Base-by-base conservation (phyloP, 2,797 vertebrate genomes). In the Gastrophryne carolinensis region DNA sequence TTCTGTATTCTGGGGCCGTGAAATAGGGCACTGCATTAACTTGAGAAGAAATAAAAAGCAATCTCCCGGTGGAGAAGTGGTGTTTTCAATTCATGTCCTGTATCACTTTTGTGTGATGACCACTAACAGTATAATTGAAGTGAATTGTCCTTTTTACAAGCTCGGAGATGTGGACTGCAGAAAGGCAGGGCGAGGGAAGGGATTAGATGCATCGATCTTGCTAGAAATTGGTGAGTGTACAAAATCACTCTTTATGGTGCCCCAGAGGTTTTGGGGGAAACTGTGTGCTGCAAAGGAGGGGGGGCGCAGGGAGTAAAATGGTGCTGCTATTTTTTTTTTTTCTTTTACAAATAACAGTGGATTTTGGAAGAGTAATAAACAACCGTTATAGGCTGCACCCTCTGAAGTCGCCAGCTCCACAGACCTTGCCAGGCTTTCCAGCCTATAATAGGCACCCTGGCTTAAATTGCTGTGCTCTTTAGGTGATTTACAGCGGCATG, bases 1-100 rank as follows among this genome's bases (percentile, higher is more conserved):
- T 81, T 79, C 80, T 80, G n/a, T 81, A 79, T 81, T 80, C 70
- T 3, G 21, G 71, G 50, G 83, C 82, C 78, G 69, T 82, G 83
- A 84, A 85, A 85, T 84, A 82, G 83, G 82, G 81, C 79, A 34
- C 74, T 37, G 26, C 73, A 56, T 76, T 68, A 78, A 76, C 23
- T 44, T 68, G 34, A 75, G 73, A 12, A 76, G 81, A 81, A 83
- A 83, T 83, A 76, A 80, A 81, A 73, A 82, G 80, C 83, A 79
- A 86, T 87, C 83, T 86, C 81, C 82, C 83, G 78, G 81, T 64
- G 75, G 77, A 79, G 69, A 83, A 75, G 79, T 57, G 72, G 79
- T 52, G 62, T 65, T 81, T 77, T 83, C 72, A 76, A 80, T 81
- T 73, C 82, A 67, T 52, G 77, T 56, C 75, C 47, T 1, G n/a